Evolutionary conservation across 1,140 invertebrate species (phyloP).

Genomic region (Pogonognathellus flavescens): DNA sequence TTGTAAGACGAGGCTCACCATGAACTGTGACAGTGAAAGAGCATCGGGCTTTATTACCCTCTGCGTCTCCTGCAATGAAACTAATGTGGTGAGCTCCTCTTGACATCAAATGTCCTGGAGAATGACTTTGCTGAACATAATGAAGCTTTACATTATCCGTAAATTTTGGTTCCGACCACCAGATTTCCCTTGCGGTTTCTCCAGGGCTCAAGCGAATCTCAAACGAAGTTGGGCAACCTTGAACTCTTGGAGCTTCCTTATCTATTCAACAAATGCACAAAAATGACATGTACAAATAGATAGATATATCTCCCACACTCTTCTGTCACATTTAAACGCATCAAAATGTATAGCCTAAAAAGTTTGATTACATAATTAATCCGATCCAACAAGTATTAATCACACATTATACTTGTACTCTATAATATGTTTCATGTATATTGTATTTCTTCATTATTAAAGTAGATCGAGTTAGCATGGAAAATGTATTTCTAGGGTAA

Average conservation of each 20-base stretch:
- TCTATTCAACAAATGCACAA: conserved; percentile 70
- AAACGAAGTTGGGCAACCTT: conserved; percentile 77
- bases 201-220: conserved; percentile 74
- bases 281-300: too few species aligned
- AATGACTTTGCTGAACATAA: conserved; percentile 66
- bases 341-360: too few species aligned
- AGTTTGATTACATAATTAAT: too few species aligned
- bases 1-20: conserved; percentile 70
- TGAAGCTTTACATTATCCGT: conserved; percentile 74
- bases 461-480: too few species aligned
- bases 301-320: too few species aligned
- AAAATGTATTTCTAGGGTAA: too few species aligned
- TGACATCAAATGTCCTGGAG: conserved; percentile 74
- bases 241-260: conserved; percentile 74
- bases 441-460: too few species aligned
- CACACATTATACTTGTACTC: too few species aligned
- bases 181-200: conserved; percentile 74
- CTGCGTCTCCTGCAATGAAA: conserved; percentile 77
- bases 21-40: conserved; percentile 76
- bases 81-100: conserved; percentile 75
- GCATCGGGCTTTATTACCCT: conserved; percentile 76
- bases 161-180: conserved; percentile 80
- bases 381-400: too few species aligned
- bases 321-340: too few species aligned
- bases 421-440: too few species aligned